Conservation (phyloP, 2,888 invertebrate species). For the Lomographa bimaculata region DNA sequence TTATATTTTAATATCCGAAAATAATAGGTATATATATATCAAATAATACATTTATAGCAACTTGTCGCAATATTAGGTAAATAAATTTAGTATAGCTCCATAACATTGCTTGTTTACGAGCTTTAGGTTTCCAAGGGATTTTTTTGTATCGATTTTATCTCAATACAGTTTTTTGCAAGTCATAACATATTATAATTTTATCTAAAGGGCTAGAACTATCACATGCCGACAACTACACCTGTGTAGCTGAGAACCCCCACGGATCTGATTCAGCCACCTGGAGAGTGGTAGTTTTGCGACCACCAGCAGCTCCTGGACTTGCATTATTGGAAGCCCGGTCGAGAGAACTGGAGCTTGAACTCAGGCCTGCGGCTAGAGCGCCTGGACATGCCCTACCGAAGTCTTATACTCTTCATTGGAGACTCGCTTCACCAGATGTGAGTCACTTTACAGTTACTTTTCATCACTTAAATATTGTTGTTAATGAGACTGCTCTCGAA, state of each 20-base stretch:
- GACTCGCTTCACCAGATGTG: conserved; percentile 88
- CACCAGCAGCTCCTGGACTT: conserved; percentile 87
- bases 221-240: conserved; percentile 91
- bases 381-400: conserved; percentile 73
- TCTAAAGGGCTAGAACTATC: conserved; percentile 86
- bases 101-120: too few species aligned
- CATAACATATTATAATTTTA: neutral
- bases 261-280: conserved; percentile 93
- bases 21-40: too few species aligned
- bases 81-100: too few species aligned
- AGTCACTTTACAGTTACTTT: too few species aligned
- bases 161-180: too few species aligned
- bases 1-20: too few species aligned
- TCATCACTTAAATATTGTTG: too few species aligned
- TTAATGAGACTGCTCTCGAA: too few species aligned
- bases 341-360: conserved; percentile 68
- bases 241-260: conserved; percentile 91
- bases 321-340: conserved; percentile 79
- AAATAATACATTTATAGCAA: too few species aligned
- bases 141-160: too few species aligned
- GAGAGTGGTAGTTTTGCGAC: conserved; percentile 89
- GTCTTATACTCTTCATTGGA: conserved; percentile 88
- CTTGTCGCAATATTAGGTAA: too few species aligned
- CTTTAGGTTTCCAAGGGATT: too few species aligned
- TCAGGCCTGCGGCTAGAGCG: conserved; percentile 60